Evolutionary conservation across 1,140 invertebrate species (phyloP), one percentile per base, ranked within the genome.

Genomic region (Brachionus rubens): DNA sequence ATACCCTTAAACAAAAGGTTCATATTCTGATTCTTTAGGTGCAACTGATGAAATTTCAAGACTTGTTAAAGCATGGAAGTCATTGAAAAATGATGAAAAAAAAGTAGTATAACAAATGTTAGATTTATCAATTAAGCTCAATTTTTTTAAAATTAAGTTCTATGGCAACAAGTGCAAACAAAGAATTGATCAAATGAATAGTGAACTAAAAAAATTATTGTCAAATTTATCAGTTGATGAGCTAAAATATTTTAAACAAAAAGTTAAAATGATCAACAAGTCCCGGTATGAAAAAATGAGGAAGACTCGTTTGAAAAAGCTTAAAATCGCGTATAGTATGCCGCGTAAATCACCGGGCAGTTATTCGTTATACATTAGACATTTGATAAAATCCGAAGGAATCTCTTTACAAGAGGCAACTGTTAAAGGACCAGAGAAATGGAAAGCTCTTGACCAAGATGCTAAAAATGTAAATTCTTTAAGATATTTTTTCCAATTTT

Each of bases 241-340:
- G 43, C 24, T 65, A 21, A 65, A 65, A 43, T 65, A 65, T 43
- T 65, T 65, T 43, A 65, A 65, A 7, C 36, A 65, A 43, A 65
- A 43, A 65, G 43, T 65, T 4, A 65, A 43, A 65, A 24, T 24
- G 36, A 12, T 43, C 24, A 65, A 65, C 9, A 41, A 65, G 24
- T 43, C 9, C 26, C 19, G 40, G 16, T 19, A 12, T 12, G 7
- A 43, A 46, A 43, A 33, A 59, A 19, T 59, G 14, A 26, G 3
- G 7, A 59, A 59, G 36, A 33, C 19, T 28, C 54, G 26, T 36
- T 26, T 65, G 7, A 65, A 41, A 65, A 65, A 65, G 19, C 36
- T 43, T 12, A 36, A 65, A 65, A 65, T 65, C 30, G 40, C 16
- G 10, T 7, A 12, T 2, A 59, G 36, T 2, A 59, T 33, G 30